Percentiles rank a stretch among this genome's conserved stretches.
Evolutionary conservation across 2,797 vertebrate genomes (phyloP).

Genomic region (Protosalanx chinensis): DNA sequence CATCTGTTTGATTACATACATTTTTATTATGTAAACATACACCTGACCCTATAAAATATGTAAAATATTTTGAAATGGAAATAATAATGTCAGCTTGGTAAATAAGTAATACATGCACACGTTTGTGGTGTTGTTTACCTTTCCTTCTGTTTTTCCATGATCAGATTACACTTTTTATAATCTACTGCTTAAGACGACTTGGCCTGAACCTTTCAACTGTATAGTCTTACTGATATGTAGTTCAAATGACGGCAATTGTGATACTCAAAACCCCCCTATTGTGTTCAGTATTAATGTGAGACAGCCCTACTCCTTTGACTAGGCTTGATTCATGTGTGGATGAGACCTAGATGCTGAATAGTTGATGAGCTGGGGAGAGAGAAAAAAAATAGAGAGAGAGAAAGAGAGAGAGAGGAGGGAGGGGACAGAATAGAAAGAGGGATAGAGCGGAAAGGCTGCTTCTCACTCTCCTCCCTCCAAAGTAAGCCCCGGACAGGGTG

Average conservation of each 20-base stretch:
- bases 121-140: not conserved
- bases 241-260: slow-evolving; percentile 56
- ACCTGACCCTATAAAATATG: not conserved
- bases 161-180: not conserved
- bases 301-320: slow-evolving; percentile 60
- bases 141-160: not conserved
- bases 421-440: slow-evolving; percentile 18
- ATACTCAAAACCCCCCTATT: slow-evolving; percentile 51
- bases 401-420: slow-evolving; percentile 42
- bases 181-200: not conserved
- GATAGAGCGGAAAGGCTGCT: slow-evolving; percentile 39
- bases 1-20: slow-evolving; percentile 1
- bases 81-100: not conserved
- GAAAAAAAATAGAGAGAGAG: slow-evolving; percentile 54
- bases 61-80: not conserved
- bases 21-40: not conserved
- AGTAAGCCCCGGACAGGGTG: slow-evolving; percentile 51
- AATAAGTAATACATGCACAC: not conserved
- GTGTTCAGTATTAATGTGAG: slow-evolving; percentile 59
- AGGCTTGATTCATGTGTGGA: slow-evolving; percentile 69
- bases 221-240: slow-evolving; percentile 55
- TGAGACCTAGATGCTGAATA: slow-evolving; percentile 76
- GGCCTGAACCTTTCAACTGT: slow-evolving; percentile 32
- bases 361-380: slow-evolving; percentile 75
- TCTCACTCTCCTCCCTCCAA: slow-evolving; percentile 45